Evolutionary conservation across 1,140 invertebrate species (phyloP).

Genomic region (Gryon sp.): DNA sequence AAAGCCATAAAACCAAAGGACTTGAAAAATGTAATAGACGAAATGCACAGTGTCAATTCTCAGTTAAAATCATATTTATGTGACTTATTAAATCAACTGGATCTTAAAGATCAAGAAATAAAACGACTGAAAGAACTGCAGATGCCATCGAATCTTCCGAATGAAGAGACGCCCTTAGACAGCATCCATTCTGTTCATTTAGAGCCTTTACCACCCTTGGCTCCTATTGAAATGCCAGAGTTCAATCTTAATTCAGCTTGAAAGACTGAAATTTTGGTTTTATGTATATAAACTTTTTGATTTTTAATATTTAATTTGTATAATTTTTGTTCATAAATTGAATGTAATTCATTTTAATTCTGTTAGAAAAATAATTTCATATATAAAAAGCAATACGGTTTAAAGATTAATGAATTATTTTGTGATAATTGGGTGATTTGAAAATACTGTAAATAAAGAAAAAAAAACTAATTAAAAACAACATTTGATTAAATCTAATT

Average conservation of each 20-base stretch:
- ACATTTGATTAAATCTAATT: no score
- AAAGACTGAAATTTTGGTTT: conserved; percentile 24
- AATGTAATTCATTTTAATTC: no score
- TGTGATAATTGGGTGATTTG: no score
- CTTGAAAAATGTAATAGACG: conserved; percentile 81
- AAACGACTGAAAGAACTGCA: conserved; percentile 77
- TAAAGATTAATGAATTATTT: no score
- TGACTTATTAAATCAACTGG: conserved; percentile 81
- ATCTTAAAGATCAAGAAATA: conserved; percentile 82
- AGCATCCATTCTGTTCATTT: conserved; percentile 68
- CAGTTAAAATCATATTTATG: conserved; percentile 81
- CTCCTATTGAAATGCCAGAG: conserved; percentile 81
- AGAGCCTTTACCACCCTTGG: conserved; percentile 78
- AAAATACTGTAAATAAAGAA: no score
- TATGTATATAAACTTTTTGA: neutral
- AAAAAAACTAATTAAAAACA: no score
- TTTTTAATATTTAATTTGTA: neutral
- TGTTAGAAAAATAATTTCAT: no score
- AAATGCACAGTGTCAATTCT: conserved; percentile 81
- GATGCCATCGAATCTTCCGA: conserved; percentile 56
- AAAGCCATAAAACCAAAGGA: conserved; percentile 81
- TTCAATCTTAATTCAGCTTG: conserved; percentile 78
- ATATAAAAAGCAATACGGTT: no score
- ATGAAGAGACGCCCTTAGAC: conserved; percentile 63
- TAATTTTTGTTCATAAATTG: no score